A percentile compares a stretch with the other conserved stretches of the same genome.
These are phyloP conservation scores for Ancistrus triradiatus DNA, from an alignment of 2,113 vertebrate genomes.

Conservation along the genomic window DNA sequence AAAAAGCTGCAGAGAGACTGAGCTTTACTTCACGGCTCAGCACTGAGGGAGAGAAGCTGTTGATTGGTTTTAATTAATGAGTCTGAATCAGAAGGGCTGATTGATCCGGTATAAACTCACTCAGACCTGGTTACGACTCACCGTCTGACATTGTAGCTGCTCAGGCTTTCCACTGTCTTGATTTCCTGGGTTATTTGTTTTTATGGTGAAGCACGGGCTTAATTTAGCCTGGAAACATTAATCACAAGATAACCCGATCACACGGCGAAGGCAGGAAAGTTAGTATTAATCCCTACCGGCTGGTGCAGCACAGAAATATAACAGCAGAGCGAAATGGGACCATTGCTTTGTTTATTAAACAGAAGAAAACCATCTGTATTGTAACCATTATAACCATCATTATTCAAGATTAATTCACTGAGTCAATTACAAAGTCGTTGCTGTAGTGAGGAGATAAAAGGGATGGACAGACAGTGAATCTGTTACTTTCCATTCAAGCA, in stretches of 20 bases:
- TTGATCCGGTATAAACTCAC: slow-evolving; percentile 29
- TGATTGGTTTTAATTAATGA: slow-evolving; percentile 39
- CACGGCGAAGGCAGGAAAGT: slow-evolving; percentile 28
- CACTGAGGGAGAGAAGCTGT: slow-evolving; percentile 19
- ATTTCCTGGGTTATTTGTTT: slow-evolving; percentile 25
- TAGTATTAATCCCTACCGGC: slow-evolving; percentile 36
- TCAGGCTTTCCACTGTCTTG: slow-evolving; percentile 14
- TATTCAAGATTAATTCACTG: no score
- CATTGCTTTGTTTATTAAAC: no score
- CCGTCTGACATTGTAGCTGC: background rate
- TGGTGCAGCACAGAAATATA: slow-evolving; percentile 21
- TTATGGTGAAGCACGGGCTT: slow-evolving; percentile 12
- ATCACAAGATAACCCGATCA: slow-evolving; percentile 37
- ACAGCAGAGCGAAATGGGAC: no score
- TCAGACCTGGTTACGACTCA: background rate
- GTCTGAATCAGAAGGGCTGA: slow-evolving; percentile 22
- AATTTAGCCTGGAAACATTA: slow-evolving; percentile 40
- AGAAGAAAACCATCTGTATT: no score
- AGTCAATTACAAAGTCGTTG: no score
- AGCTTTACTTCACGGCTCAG: no score
- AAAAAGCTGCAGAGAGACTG: background rate
- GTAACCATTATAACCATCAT: no score
- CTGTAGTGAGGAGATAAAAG: no score
- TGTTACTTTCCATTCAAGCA: no score
- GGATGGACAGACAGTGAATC: no score